phyloP scores from a whole-genome alignment of 2,888 invertebrate species.

The Diplazon laetatorius region DNA sequence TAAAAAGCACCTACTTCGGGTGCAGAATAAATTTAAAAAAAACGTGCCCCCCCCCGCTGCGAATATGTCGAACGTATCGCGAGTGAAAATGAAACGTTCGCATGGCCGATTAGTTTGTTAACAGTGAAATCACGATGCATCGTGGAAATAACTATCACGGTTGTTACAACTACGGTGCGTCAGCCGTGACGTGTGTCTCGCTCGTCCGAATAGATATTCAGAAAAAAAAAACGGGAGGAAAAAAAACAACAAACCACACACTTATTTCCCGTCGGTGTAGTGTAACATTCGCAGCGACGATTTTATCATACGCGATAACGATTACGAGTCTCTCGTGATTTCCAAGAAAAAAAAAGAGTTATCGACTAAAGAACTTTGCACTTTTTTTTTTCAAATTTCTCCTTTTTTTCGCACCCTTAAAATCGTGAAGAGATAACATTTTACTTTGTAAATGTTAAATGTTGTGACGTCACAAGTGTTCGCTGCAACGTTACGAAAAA shows the following conservation, averaged over 20 bases:
- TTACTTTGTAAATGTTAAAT: too few relatives aligned
- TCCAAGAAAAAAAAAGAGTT: neutral
- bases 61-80: neutral
- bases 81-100: too few relatives aligned
- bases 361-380: neutral
- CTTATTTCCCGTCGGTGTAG: constrained; percentile 2
- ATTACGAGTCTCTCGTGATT: neutral
- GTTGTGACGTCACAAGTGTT: too few relatives aligned
- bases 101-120: neutral
- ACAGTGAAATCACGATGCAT: neutral
- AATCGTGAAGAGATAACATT: too few relatives aligned
- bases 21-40: too few relatives aligned
- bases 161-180: constrained; percentile 2
- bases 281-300: neutral
- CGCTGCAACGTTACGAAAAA: too few relatives aligned
- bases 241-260: too few relatives aligned
- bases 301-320: constrained; percentile 6
- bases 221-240: neutral
- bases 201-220: constrained; percentile 28
- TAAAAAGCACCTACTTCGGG: too few relatives aligned
- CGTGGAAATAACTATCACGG: neutral
- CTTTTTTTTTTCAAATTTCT: neutral
- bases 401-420: neutral
- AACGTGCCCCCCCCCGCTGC: too few relatives aligned
- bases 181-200: constrained; percentile 12